These are phyloP conservation scores for Bergia sp. DNA, from an alignment of 92 coral and sea anemone species.

Conservation along the genomic window DNA sequence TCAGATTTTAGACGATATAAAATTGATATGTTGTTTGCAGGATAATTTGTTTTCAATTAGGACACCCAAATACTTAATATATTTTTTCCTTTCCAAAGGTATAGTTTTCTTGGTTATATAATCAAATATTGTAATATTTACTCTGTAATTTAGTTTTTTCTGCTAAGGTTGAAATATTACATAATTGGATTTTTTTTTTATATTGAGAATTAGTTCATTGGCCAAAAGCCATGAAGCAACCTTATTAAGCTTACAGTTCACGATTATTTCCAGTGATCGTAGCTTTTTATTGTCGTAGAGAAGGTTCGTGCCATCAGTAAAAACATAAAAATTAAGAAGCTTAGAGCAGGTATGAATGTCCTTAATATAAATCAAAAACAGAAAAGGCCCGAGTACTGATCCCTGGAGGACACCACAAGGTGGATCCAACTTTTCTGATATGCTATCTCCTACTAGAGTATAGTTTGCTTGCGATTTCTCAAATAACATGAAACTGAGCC, in stretches of 20 bases:
- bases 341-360: slow-evolving; percentile 27
- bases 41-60: slow-evolving; percentile 47
- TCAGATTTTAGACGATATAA: not conserved
- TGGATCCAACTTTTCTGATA: not conserved
- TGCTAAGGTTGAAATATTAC: slow-evolving; percentile 49
- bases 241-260: slow-evolving; percentile 38
- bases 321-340: slow-evolving; percentile 14
- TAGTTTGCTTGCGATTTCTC: not conserved
- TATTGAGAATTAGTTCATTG: slow-evolving; percentile 27
- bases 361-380: slow-evolving; percentile 30
- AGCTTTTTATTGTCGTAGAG: slow-evolving; percentile 7
- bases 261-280: slow-evolving; percentile 40
- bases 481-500: slow-evolving; percentile 19
- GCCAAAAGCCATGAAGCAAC: slow-evolving; percentile 47
- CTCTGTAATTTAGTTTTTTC: slow-evolving; percentile 20
- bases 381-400: slow-evolving; percentile 27
- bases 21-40: slow-evolving; percentile 27
- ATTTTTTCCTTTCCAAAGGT: slow-evolving; percentile 47
- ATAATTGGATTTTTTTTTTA: slow-evolving; percentile 28
- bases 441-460: slow-evolving; percentile 11
- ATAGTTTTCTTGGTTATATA: not conserved
- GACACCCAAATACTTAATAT: slow-evolving; percentile 53
- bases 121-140: slow-evolving; percentile 42
- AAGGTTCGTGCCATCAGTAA: slow-evolving; percentile 50
- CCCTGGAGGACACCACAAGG: slow-evolving; percentile 14